Percentiles rank a stretch among this genome's conserved stretches.
phyloP scores from a whole-genome alignment of 2,797 vertebrate genomes.

The Smutsia temminckii region DNA sequence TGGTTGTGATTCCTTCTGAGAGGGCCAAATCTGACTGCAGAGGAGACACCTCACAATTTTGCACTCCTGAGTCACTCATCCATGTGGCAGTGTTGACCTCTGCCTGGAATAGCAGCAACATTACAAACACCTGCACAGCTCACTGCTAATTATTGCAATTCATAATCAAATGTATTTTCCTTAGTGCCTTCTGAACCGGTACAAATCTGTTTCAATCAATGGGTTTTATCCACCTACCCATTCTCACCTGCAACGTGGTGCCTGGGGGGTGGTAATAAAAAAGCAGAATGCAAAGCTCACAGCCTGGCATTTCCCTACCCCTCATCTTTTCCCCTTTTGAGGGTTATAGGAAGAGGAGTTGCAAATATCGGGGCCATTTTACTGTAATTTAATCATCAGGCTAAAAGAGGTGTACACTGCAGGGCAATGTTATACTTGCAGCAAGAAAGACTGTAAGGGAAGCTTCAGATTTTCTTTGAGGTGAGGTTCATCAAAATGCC shows the following conservation, averaged over 20 bases:
- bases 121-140: neutral
- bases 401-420: neutral
- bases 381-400: neutral
- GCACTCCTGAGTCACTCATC: slow-evolving; percentile 40
- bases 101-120: neutral
- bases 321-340: neutral
- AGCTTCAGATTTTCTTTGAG: neutral
- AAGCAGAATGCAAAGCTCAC: neutral
- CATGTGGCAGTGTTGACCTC: neutral
- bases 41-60: slow-evolving; percentile 4
- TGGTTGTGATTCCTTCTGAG: slow-evolving; percentile 39
- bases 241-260: neutral
- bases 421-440: neutral
- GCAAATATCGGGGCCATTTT: neutral
- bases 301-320: neutral
- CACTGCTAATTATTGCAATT: neutral
- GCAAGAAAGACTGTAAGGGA: neutral
- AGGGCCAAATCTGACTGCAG: slow-evolving; percentile 36
- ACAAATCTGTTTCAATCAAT: neutral
- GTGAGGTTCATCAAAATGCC: neutral
- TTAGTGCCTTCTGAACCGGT: slow-evolving; percentile 26
- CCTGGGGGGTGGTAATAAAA: neutral
- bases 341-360: neutral
- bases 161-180: slow-evolving; percentile 22
- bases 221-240: neutral